Base-by-base conservation (phyloP, 2,888 invertebrate genomes). In the Drosophila fungiperda region DNA sequence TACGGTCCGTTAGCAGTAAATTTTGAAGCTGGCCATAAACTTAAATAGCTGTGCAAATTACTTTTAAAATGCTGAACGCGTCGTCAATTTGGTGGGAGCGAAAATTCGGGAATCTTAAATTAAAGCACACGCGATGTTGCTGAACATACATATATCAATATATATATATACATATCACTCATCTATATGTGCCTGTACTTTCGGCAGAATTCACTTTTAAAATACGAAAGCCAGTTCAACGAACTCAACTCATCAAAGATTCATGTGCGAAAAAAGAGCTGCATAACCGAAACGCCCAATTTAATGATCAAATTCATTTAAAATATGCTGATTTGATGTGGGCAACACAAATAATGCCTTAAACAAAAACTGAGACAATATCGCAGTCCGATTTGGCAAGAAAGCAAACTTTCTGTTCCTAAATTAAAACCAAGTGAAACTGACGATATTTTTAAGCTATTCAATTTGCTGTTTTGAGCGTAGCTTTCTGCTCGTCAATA, bases 91-190 rank as follows among this genome's bases (percentile, higher is more conserved):
- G 49, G 38, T 36, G 40, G 36, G 12, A 52, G 36, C 33, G 49
- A 59, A 55, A 35, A 65, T 75, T 73, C 65, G 26, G 48, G 59
- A 36, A 61, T 63, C 57, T 33, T 69, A 71, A 50, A 78, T 57
- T 72, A 55, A 78, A 78, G 60, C 33, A 68, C 82, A 83, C 69
- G 87, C 87, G 76, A 82, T 82, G 23, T 68, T 55, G 52, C 52
- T 7, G 45, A 58, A 63, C 48, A 69, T 48, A 76, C 23, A 69
- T 63, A 33, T 29, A 63, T 33, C 17, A 50, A 67, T 45, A 54
- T 71, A 53, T 65, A 29, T 64, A 65, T 62, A 67, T 63, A 50
- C 66, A 32, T 68, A 54, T 73, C 50, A 42, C 38, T 52, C 38
- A 59, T 75, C 35, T 48, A 20, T 42, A 49, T 48, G 40, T 38